Conservation (phyloP, 2,113 vertebrate species). For the Gopherus evgoodei region DNA sequence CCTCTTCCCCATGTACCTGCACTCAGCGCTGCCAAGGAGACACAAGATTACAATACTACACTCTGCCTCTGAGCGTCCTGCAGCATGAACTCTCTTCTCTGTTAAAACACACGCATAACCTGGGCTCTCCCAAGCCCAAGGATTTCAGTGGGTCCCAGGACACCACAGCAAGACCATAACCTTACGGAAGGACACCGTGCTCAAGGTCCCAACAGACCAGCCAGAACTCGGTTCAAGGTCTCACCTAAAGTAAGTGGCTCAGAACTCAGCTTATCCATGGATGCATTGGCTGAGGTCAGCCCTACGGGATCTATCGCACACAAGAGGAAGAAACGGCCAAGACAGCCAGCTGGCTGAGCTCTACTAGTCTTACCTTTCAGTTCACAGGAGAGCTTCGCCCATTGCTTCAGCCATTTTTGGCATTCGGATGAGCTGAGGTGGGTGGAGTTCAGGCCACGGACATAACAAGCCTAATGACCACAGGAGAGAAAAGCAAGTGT, state of each 20-base stretch:
- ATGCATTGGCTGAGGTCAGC: background rate
- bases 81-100: background rate
- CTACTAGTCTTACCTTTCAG: conserved; percentile 82
- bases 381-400: conserved; percentile 87
- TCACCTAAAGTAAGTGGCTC: background rate
- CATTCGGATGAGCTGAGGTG: conserved; percentile 77
- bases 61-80: background rate
- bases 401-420: conserved; percentile 87
- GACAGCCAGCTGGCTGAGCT: background rate
- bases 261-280: background rate
- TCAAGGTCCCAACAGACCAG: background rate
- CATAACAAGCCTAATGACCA: conserved; percentile 87
- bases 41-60: background rate
- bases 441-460: conserved; percentile 86
- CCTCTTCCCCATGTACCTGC: background rate
- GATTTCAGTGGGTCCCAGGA: background rate
- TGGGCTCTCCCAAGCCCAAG: background rate
- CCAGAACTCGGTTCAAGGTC: background rate
- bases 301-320: background rate
- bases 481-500: background rate
- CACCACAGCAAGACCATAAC: background rate
- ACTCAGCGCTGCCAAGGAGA: background rate
- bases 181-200: background rate
- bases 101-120: background rate
- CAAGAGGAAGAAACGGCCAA: background rate